Evolutionary conservation across 2,888 invertebrate genomes (phyloP), one percentile per base, ranked within the genome.

Genomic region (Baronia brevicornis): DNA sequence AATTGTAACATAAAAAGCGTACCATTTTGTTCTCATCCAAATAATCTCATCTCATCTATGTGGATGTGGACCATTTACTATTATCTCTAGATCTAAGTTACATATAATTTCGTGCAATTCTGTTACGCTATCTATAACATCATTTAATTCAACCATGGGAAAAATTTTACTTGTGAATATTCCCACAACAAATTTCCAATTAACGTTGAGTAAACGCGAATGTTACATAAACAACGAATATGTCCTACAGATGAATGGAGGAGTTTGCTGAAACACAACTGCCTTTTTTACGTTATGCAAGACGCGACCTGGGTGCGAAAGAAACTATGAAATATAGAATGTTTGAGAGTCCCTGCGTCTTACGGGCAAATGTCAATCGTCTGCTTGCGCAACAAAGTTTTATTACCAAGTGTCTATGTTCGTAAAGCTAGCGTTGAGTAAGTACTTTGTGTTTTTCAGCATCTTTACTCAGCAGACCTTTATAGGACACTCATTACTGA

Each of bases 321-420:
- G 43, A 55, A 51, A 41, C 52, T 51, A 42, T 48, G 51, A 54
- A 58, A 54, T 54, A 48, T 33, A 44, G 39, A 52, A 57, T 52
- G 46, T 43, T 53, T 48, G 49, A 36, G 49, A 50, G 52, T 56
- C 48, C 52, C 57, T 55, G 47, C 44, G 42, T 56, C 56, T 60
- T 60, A 60, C 58, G 60, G 57, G 59, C 55, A 78, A 78, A 79
- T 79, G 78, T 75, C 79, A 78, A 78, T 75, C 59, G 71, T 59
- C 46, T 52, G 43, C 58, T 79, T 75, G 60, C 48, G 68, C 60
- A 78, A 79, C 55, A 38, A 38, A 62, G 60, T 69, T 69, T 71
- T 74, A 72, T 75, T 77, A 61, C 62, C 56, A 70, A 72, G 72
- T 66, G 63, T 58, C 59, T 67, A 51, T 52, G 30, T 39, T 38